Percentiles rank a stretch among this genome's conserved stretches.
Evolutionary conservation across 1,140 invertebrate species (phyloP).

Genomic region (Macrosteles quadrilineatus): DNA sequence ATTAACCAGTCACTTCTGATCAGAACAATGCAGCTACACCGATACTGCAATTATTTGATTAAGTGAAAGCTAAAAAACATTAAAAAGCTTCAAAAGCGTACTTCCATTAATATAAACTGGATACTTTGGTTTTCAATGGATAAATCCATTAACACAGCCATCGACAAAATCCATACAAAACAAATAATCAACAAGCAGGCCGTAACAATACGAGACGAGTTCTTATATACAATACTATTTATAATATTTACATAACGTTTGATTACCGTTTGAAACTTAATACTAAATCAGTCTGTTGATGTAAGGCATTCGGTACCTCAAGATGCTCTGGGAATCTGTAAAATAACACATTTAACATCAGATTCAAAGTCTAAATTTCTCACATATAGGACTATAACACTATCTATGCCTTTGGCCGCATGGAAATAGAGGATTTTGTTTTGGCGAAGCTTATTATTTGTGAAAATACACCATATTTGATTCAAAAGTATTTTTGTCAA

Average conservation of each 20-base stretch:
- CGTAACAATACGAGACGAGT: conserved; percentile 15
- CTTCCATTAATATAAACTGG: conserved; percentile 8
- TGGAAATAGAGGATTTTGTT: too few relatives aligned
- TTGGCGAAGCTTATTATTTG: too few relatives aligned
- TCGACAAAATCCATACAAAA: conserved; percentile 9
- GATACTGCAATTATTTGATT: not conserved
- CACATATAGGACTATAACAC: too few relatives aligned
- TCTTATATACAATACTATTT: not conserved
- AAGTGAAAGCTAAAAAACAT: not conserved
- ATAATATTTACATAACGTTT: conserved; percentile 19
- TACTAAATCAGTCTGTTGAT: conserved; percentile 22
- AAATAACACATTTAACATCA: too few relatives aligned
- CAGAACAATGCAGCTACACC: too few relatives aligned
- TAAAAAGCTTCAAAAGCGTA: not conserved
- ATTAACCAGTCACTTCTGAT: too few relatives aligned
- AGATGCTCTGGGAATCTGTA: too few relatives aligned
- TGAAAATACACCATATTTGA: too few relatives aligned
- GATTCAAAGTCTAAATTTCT: too few relatives aligned
- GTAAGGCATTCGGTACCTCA: conserved; percentile 20
- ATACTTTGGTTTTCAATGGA: conserved; percentile 23
- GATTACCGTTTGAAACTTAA: conserved; percentile 1
- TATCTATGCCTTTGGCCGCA: too few relatives aligned
- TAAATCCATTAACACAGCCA: conserved; percentile 24
- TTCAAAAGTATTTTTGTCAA: too few relatives aligned
- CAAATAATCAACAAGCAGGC: conserved; percentile 13